Evolutionary conservation across 1,140 invertebrate genomes (phyloP), one percentile per base, ranked within the genome.

Genomic region (Zaprionus tsacasi): DNA sequence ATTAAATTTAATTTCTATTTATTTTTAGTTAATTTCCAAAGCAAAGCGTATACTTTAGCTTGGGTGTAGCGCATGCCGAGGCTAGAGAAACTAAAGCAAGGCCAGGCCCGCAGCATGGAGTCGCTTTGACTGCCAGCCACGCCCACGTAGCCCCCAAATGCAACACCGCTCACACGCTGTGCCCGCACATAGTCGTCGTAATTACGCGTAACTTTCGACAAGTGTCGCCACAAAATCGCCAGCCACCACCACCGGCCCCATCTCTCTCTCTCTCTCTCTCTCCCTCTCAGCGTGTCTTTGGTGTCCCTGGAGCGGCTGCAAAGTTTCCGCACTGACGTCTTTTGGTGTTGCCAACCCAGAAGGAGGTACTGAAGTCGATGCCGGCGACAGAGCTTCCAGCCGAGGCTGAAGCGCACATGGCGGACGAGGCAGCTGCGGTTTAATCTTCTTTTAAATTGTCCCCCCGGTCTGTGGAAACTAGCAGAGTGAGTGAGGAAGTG

Each of bases 191-290:
- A 69, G 83, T 88, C 77, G 79, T 88, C 77, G 79, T 88, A 88
- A 88, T 89, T 88, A 88, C 85, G 83, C 85, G 85, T 68, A 88
- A 88, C 81, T 88, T 88, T 87, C 83, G 83, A 89, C 83, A 87
- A 87, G 83, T 87, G 83, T 87, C 81, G 83, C 71, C 78, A 66
- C 60, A 77, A 87, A 86, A 87, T 87, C 82, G 82, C 80, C 85
- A 88, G 60, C 60, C 30, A 63, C 35, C 50, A 25, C 65, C 52
- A 30, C 45, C 17, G 15, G 6, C 6, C 45, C 17, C 7, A 6
- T 54, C 25, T 21, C 45, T 21, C 45, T 21, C 21, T 21, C 21
- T 21, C 17, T 3, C 10, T 48, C 15, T 15, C 15, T n/a, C 6
- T 6, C 40, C 40, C 40, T 6, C 13, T 15, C 13, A 11, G 21